Percentiles rank a stretch among this genome's conserved stretches.
phyloP scores from a whole-genome alignment of 2,797 vertebrate species.

The Danio albolineatus region DNA sequence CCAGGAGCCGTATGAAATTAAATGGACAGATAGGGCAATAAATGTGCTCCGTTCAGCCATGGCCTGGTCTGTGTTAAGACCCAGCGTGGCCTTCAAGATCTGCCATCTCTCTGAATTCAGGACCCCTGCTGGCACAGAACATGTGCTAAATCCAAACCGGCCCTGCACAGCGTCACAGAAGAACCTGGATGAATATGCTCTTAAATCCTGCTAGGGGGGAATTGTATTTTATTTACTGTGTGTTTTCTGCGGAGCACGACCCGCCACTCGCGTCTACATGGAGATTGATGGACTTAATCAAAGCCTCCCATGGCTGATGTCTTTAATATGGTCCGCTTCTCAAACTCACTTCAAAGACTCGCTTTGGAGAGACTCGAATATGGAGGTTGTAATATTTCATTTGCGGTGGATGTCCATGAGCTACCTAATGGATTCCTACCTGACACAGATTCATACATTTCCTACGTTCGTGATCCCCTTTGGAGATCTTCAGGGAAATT shows the following conservation, averaged over 20 bases:
- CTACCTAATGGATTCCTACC: conserved; percentile 40
- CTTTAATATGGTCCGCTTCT: conserved; percentile 62
- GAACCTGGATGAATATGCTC: conserved; percentile 64
- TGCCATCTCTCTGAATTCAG: conserved; percentile 24
- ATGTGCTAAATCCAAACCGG: conserved; percentile 56
- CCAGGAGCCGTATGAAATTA: conserved; percentile 39
- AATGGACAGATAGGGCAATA: conserved; percentile 53
- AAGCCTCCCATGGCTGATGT: conserved; percentile 66
- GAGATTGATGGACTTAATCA: conserved; percentile 81
- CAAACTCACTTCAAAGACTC: conserved; percentile 51
- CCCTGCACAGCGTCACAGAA: conserved; percentile 42
- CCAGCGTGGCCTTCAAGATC: conserved; percentile 33
- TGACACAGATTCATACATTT: conserved; percentile 20
- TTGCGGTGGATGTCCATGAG: conserved; percentile 23
- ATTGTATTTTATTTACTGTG: conserved; percentile 59
- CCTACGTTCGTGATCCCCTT: conserved; percentile 27
- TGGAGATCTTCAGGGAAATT: conserved; percentile 14
- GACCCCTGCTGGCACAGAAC: conserved; percentile 51
- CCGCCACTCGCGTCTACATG: conserved; percentile 53
- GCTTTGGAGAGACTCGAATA: conserved; percentile 19
- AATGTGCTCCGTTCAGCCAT: conserved; percentile 30
- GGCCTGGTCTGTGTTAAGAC: conserved; percentile 50
- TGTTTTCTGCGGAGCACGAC: conserved; percentile 37
- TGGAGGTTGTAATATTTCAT: conserved; percentile 54
- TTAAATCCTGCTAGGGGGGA: conserved; percentile 65